Base-by-base conservation (phyloP, 1,140 invertebrate genomes). In the Calycopis cecrops region DNA sequence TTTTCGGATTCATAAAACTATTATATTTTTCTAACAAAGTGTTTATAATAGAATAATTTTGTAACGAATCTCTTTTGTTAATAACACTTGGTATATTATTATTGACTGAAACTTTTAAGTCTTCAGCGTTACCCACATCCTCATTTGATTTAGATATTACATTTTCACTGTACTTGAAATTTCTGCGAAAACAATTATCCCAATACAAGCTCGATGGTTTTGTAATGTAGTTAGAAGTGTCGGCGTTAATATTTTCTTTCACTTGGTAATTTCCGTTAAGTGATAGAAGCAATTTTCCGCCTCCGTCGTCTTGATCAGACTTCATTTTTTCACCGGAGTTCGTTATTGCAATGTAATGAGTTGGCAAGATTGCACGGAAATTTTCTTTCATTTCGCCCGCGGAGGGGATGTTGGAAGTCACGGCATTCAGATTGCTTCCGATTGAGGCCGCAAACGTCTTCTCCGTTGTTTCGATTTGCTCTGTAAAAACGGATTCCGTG, bases 391-490 rank as follows among this genome's bases (percentile, higher is more conserved):
- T 70, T 70, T 57, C 68, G 57, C 67, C 64, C 48, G 65, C 48
- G 52, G 60, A 62, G 58, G 65, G 40, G 48, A 57, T 58, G 62
- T 50, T 66, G 60, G 63, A 60, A 61, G 60, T 57, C 70, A 67
- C 65, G 63, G 64, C 64, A 67, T 83, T 76, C 59, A 79, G 76
- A 82, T 85, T 81, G 69, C 77, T 79, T 87, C 83, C 83, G 79
- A 71, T 47, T 54, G 66, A 71, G 60, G 63, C 70, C 61, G 66
- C 72, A 38, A 71, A 65, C 68, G 71, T 61, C 63, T 71, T 66
- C 80, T 82, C 78, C 71, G 78, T 63, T 35, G 74, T 69, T 61
- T 56, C 69, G 58, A 74, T 76, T 79, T 76, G 75, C 70, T 71
- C 70, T 42, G 74, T 60, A 79, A 80, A 80, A 79, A 76, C 60